Conservation (phyloP, 2,888 invertebrate species). For the Pseudoips prasinana region DNA sequence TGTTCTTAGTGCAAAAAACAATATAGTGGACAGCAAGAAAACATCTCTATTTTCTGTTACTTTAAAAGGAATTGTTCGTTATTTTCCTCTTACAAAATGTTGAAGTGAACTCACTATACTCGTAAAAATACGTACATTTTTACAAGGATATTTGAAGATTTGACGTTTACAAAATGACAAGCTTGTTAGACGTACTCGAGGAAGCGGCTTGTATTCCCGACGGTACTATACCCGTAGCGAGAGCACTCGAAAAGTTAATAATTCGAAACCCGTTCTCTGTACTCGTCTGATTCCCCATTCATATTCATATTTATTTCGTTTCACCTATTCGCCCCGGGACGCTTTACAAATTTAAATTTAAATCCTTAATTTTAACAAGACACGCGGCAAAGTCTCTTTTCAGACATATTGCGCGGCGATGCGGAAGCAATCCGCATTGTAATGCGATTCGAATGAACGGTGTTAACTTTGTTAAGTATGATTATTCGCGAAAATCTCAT, state of each 20-base stretch:
- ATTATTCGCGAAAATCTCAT: constrained; percentile 71
- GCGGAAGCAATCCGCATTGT: constrained; percentile 71
- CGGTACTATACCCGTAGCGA: constrained; percentile 46
- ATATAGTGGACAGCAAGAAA: not conserved
- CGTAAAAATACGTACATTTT: not conserved
- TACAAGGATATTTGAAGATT: constrained; percentile 20
- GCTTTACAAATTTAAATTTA: constrained; percentile 66
- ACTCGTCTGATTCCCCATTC: constrained; percentile 76
- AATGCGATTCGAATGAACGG: constrained; percentile 63
- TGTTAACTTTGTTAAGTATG: constrained; percentile 50
- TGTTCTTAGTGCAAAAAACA: constrained; percentile 3
- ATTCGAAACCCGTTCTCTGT: constrained; percentile 69
- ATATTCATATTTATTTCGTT: constrained; percentile 82
- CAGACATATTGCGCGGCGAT: constrained; percentile 57
- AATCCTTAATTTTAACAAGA: constrained; percentile 78
- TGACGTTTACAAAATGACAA: constrained; percentile 55
- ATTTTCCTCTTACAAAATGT: not conserved
- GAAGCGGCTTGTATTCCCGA: constrained; percentile 46
- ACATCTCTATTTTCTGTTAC: constrained; percentile 2
- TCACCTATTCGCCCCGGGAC: constrained; percentile 70
- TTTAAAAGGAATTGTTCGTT: not conserved
- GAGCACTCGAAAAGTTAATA: constrained; percentile 77
- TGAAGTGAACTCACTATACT: not conserved
- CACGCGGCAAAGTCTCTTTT: constrained; percentile 46
- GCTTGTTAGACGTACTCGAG: constrained; percentile 58